phyloP scores from a whole-genome alignment of 1,140 invertebrate genomes.

The Drosophila equinoxialis region DNA sequence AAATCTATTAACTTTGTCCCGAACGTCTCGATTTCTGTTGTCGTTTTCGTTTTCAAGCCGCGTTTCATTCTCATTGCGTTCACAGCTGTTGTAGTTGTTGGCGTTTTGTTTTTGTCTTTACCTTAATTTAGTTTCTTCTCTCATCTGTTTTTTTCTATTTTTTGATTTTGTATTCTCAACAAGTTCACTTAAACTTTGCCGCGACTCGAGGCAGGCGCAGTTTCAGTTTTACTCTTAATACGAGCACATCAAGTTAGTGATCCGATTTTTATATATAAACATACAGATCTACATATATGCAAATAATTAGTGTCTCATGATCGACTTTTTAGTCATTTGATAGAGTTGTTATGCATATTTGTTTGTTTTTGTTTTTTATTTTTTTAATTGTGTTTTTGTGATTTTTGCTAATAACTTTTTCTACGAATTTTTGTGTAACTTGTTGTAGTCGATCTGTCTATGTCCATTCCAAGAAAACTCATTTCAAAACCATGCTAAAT shows the following conservation, averaged over 20 bases:
- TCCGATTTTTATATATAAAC: slow-evolving; percentile 30
- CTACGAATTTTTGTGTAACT: neutral
- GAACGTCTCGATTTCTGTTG: slow-evolving; percentile 32
- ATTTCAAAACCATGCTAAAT: too few species aligned
- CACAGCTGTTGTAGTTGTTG: slow-evolving; percentile 18
- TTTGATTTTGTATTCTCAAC: slow-evolving; percentile 56
- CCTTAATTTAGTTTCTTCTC: slow-evolving; percentile 19
- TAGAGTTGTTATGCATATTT: neutral
- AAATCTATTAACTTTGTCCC: slow-evolving; percentile 20
- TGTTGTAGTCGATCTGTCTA: neutral
- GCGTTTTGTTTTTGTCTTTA: slow-evolving; percentile 17
- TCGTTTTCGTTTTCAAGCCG: slow-evolving; percentile 46
- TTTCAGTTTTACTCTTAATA: slow-evolving; percentile 72
- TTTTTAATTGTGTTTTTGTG: neutral
- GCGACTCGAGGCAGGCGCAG: slow-evolving; percentile 51
- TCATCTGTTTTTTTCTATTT: neutral
- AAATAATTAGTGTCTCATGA: slow-evolving; percentile 7
- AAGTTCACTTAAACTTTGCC: slow-evolving; percentile 69
- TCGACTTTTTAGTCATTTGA: neutral
- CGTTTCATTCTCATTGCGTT: slow-evolving; percentile 60
- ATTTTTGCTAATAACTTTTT: neutral
- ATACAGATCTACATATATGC: neutral
- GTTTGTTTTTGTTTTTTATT: slow-evolving; percentile 26
- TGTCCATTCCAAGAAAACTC: too few species aligned
- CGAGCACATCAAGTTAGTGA: slow-evolving; percentile 72